These are phyloP conservation scores for Agriopis marginaria DNA, from an alignment of 2,888 invertebrate species.

Conservation along the genomic window DNA sequence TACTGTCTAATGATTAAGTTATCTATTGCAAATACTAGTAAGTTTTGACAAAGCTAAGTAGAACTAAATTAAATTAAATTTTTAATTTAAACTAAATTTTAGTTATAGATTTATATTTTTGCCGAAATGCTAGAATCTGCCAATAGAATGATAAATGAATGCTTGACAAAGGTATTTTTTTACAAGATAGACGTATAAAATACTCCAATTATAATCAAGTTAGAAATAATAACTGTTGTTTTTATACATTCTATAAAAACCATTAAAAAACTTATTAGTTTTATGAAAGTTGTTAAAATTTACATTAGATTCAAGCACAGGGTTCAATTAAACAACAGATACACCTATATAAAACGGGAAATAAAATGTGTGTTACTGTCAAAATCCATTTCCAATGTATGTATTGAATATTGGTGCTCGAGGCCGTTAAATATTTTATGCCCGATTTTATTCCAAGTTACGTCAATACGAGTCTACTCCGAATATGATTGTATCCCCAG, in stretches of 20 bases:
- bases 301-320: slow-evolving; percentile 27
- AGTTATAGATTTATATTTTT: background rate
- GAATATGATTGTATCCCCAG: slow-evolving; percentile 24
- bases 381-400: slow-evolving; percentile 53
- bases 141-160: slow-evolving; percentile 1
- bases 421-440: slow-evolving; percentile 50
- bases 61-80: too few species aligned
- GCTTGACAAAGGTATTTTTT: background rate
- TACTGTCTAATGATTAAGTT: slow-evolving; percentile 37
- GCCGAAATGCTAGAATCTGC: background rate
- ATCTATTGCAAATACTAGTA: background rate
- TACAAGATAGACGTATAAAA: background rate
- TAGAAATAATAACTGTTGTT: background rate
- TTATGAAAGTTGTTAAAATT: slow-evolving; percentile 34
- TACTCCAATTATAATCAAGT: too few species aligned
- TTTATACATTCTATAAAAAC: background rate
- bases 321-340: slow-evolving; percentile 33
- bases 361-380: slow-evolving; percentile 42
- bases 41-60: background rate
- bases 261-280: slow-evolving; percentile 30
- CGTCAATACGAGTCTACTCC: slow-evolving; percentile 39
- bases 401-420: slow-evolving; percentile 49
- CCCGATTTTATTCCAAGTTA: slow-evolving; percentile 42
- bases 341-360: slow-evolving; percentile 33
- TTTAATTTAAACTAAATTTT: too few species aligned